Base-by-base conservation (phyloP, 2,797 vertebrate species). In the Moxostoma hubbsi region DNA sequence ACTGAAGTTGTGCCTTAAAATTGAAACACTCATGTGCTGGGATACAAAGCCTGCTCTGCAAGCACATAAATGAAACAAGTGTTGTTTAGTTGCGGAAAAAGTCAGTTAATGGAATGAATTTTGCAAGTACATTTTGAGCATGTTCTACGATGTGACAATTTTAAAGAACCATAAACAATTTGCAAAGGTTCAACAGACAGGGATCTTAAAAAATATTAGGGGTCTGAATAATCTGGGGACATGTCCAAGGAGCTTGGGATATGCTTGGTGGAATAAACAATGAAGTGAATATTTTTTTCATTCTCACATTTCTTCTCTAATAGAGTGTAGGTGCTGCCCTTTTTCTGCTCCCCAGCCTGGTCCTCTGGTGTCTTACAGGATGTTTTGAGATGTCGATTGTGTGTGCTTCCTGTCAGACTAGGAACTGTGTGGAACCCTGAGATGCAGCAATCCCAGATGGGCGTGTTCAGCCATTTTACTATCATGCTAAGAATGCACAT, bases 371-470 rank as follows among this genome's bases (percentile, higher is more conserved):
- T 90, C 90, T 85, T 89, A 75, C 63, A 85, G 86, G 84, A 55
- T 73, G 55, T 68, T 46, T 5, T 5, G 36, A 68, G 68, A 70
- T 72, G 65, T 73, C 16, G 61, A 62, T 0, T 24, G 2, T 24
- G 58, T 67, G 80, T 72, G 83, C 65, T 58, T 87, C 88, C 84
- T 91, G 88, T 91, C 91, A 93, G 81, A 87, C 81, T 77, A 74
- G 88, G 75, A 81, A 86, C 83, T 85, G 73, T 61, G 80, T 72
- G 68, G 78, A 86, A 85, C 57, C 82, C 67, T 87, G 88, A 92
- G 88, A 91, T 84, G 82, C 81, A 81, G 58, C 54, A 80, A 86
- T 79, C 82, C 85, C 91, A 88, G 69, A 83, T 93, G 90, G 93
- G 93, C 79, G 85, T 79, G 86, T 88, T 84, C 87, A 86, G 89